Evolutionary conservation across 2,113 vertebrate genomes (phyloP).

Genomic region (Gobius niger): DNA sequence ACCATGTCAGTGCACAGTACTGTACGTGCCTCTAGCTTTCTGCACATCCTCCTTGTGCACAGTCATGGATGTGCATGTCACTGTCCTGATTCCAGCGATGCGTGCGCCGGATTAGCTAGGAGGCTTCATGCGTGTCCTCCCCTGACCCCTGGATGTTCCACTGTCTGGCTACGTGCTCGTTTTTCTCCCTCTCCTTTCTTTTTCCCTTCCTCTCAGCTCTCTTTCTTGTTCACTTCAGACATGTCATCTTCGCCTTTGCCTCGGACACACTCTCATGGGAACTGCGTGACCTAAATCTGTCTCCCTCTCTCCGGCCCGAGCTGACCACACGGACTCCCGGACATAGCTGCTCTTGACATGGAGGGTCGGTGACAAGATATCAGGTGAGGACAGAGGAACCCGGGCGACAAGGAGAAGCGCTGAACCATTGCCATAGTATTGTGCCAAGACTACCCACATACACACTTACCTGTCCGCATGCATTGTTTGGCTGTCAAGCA

Average conservation of each 20-base stretch:
- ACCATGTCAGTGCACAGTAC: too few relatives aligned
- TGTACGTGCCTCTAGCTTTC: neutral
- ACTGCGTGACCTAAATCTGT: slow-evolving; percentile 73
- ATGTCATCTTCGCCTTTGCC: slow-evolving; percentile 57
- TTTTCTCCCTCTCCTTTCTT: slow-evolving; percentile 34
- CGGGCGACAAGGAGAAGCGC: slow-evolving; percentile 71
- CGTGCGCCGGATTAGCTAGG: slow-evolving; percentile 28
- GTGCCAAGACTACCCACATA: slow-evolving; percentile 23
- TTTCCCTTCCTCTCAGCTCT: slow-evolving; percentile 47
- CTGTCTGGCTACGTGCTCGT: slow-evolving; percentile 50
- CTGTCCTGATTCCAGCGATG: slow-evolving; percentile 27
- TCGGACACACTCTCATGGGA: slow-evolving; percentile 69
- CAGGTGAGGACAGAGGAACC: slow-evolving; percentile 69
- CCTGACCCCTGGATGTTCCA: slow-evolving; percentile 50
- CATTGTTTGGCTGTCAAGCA: slow-evolving; percentile 44
- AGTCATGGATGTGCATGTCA: slow-evolving; percentile 19
- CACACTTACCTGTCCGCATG: slow-evolving; percentile 26
- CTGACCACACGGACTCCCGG: slow-evolving; percentile 48
- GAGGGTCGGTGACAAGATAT: slow-evolving; percentile 71
- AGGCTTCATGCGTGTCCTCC: slow-evolving; percentile 45
- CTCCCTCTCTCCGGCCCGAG: slow-evolving; percentile 50
- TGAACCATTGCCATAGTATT: slow-evolving; percentile 67
- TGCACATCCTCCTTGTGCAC: slow-evolving; percentile 1
- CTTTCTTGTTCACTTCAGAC: slow-evolving; percentile 67
- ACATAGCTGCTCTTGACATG: slow-evolving; percentile 69